Evolutionary conservation across 2,113 vertebrate species (phyloP), one percentile per base, ranked within the genome.

Genomic region (Vidua chalybeata): DNA sequence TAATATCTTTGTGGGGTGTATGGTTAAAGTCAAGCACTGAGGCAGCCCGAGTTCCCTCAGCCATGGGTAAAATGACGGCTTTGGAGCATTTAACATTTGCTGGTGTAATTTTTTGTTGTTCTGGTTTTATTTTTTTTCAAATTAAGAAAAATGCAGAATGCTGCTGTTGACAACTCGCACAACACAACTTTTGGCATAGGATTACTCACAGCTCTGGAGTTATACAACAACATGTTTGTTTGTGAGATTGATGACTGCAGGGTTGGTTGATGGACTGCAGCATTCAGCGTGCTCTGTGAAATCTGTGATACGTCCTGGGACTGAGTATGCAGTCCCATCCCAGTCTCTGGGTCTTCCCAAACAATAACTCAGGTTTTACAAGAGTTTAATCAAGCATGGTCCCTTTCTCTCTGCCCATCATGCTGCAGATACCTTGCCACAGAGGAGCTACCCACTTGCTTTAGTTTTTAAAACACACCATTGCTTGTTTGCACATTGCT

Each of bases 201-300:
- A 83, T 89, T 89, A 82, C 81, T 94, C 84, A 46, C 2, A 4
- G 51, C 55, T 63, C 37, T 58, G 71, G 72, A 84, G 93, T 92
- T 87, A 87, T 61, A 90, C 71, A 93, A 94, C 90, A 89, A 41
- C 28, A 21, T 46, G 61, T 81, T 84, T 91, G 61, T 87, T 82
- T 86, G 63, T 81, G 83, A 87, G 52, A 93, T 63, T 27, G 2
- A 49, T 3, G 20, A 89, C 51, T 21, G 11, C n/a, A 30, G 71
- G 75, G 59, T 90, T 37, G 58, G 67, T 62, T 9, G 13, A 88
- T 1, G 5, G 64, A 74, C 61, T 75, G 80, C 2, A 5, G 66
- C 0, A 0, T 81, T 81, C 76, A 48, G 37, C n/a, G 54, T 14
- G 4, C 64, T 49, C 68, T 23, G 3, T 31, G 72, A 85, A 89